Evolutionary conservation across 2,113 vertebrate species (phyloP).

Genomic region (Hippocampus zosterae): DNA sequence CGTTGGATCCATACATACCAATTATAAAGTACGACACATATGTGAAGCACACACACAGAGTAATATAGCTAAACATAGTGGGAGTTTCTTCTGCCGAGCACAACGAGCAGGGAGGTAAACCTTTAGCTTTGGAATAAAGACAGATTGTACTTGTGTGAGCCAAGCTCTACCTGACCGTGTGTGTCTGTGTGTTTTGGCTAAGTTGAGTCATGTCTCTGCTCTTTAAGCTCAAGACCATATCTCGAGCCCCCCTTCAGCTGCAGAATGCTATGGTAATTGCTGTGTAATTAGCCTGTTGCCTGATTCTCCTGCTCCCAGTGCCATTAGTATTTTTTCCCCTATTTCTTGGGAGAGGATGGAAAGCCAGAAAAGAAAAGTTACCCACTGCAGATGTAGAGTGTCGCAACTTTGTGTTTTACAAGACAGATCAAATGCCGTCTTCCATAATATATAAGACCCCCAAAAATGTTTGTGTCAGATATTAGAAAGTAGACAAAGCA

Average conservation of each 20-base stretch:
- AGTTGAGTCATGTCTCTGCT: slow-evolving; percentile 58
- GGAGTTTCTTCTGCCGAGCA: slow-evolving; percentile 25
- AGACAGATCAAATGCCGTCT: slow-evolving; percentile 28
- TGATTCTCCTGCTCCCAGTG: slow-evolving; percentile 55
- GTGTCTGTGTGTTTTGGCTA: slow-evolving; percentile 44
- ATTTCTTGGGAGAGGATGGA: slow-evolving; percentile 27
- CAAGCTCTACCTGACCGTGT: slow-evolving; percentile 10
- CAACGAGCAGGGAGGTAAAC: slow-evolving; percentile 33
- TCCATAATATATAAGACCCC: slow-evolving; percentile 17
- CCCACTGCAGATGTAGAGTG: slow-evolving; percentile 42
- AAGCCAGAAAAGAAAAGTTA: slow-evolving; percentile 28
- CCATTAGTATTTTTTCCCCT: slow-evolving; percentile 56
- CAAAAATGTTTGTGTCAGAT: slow-evolving; percentile 21
- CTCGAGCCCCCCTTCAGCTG: slow-evolving; percentile 54
- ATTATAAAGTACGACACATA: slow-evolving; percentile 33
- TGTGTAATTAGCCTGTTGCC: slow-evolving; percentile 63
- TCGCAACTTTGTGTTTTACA: slow-evolving; percentile 14
- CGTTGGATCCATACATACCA: slow-evolving; percentile 58
- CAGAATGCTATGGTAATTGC: slow-evolving; percentile 66
- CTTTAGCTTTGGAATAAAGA: slow-evolving; percentile 40
- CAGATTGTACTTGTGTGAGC: slow-evolving; percentile 6
- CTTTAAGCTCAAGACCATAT: slow-evolving; percentile 62
- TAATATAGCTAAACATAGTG: slow-evolving; percentile 19
- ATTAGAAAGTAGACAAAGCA: background rate
- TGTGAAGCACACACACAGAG: background rate